Percentiles rank a stretch among this genome's conserved stretches.
These are phyloP conservation scores for Lampris incognitus DNA, from an alignment of 2,113 vertebrate genomes.

Conservation along the genomic window DNA sequence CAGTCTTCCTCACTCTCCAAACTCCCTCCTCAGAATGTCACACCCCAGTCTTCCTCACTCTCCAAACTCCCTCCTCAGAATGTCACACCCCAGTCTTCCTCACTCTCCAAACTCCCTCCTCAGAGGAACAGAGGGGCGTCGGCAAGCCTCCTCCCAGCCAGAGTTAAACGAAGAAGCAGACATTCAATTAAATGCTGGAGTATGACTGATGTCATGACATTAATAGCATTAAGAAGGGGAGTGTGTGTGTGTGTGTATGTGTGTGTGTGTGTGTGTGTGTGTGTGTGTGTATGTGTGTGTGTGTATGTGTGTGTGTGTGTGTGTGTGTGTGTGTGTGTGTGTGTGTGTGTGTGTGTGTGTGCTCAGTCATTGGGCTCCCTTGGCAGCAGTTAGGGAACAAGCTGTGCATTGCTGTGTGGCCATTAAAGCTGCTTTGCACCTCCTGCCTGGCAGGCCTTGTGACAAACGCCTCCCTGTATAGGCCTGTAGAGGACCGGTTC, in stretches of 20 bases:
- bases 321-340: constrained; percentile 4
- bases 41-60: too few species aligned
- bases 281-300: constrained; percentile 16
- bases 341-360: constrained; percentile 13
- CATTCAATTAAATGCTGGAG: constrained; percentile 8
- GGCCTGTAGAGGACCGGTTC: background rate
- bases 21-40: constrained; percentile 46
- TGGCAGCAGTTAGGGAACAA: constrained; percentile 33
- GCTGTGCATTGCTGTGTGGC: constrained; percentile 2
- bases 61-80: constrained; percentile 74
- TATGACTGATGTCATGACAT: constrained; percentile 25
- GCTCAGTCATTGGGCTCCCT: constrained; percentile 31
- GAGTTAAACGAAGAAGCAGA: constrained; percentile 15
- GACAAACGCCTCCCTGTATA: constrained; percentile 1
- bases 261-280: constrained; percentile 27
- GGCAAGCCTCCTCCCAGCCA: background rate
- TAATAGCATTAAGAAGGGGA: background rate
- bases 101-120: constrained; percentile 31
- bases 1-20: constrained; percentile 31
- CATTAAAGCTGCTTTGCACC: constrained; percentile 12
- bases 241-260: constrained; percentile 24
- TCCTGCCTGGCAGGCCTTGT: background rate
- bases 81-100: constrained; percentile 65
- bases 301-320: constrained; percentile 11
- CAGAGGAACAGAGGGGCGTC: background rate